phyloP scores from a whole-genome alignment of 2,113 vertebrate genomes.

The Notarius lentiginosus region DNA sequence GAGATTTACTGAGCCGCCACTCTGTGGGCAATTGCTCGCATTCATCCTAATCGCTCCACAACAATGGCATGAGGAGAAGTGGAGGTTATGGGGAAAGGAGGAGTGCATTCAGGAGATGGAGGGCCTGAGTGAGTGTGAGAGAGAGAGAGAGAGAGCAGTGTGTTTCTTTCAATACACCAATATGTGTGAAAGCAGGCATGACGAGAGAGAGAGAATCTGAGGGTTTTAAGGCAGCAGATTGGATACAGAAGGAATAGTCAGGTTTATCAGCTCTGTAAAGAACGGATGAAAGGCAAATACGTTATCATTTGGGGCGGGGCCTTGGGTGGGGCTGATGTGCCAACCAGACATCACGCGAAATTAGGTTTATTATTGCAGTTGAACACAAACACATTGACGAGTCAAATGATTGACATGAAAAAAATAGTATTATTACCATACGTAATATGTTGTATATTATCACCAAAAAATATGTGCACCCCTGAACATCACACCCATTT shows the following conservation, averaged over 20 bases:
- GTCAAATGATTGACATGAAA: neutral
- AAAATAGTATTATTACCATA: too few relatives aligned
- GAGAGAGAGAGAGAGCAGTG: neutral
- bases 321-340: neutral
- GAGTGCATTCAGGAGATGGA: neutral
- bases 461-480: too few relatives aligned
- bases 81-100: neutral
- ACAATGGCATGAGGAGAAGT: neutral
- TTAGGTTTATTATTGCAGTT: neutral
- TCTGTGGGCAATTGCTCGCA: conserved; percentile 24
- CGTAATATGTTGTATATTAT: too few relatives aligned
- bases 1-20: conserved; percentile 34
- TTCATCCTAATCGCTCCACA: conserved; percentile 13
- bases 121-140: neutral
- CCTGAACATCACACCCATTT: too few relatives aligned
- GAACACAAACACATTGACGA: neutral
- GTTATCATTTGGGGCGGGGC: neutral
- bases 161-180: neutral
- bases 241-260: neutral
- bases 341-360: neutral
- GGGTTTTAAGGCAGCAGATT: neutral
- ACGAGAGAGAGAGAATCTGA: neutral
- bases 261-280: neutral
- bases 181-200: neutral
- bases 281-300: neutral